These are phyloP conservation scores for Alcis repandata DNA, from an alignment of 2,888 invertebrate species.

Conservation along the genomic window DNA sequence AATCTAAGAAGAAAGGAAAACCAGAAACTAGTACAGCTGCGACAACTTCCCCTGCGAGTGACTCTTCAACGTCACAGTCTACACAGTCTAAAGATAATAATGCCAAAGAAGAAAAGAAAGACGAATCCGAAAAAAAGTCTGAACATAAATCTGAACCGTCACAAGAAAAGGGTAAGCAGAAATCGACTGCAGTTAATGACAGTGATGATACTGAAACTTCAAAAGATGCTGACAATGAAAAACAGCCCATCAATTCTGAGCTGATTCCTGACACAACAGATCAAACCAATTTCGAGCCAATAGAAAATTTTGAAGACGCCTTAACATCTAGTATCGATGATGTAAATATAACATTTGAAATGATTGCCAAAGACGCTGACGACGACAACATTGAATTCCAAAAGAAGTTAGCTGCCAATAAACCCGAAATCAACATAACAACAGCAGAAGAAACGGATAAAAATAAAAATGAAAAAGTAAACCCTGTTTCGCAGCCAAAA, in stretches of 20 bases:
- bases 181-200: constrained; percentile 47
- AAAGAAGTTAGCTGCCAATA: constrained; percentile 52
- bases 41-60: constrained; percentile 41
- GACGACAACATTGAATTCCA: constrained; percentile 42
- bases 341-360: constrained; percentile 77
- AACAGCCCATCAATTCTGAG: constrained; percentile 19
- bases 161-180: constrained; percentile 69
- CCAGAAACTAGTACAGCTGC: constrained; percentile 54
- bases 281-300: constrained; percentile 66
- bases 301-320: constrained; percentile 81
- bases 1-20: constrained; percentile 73
- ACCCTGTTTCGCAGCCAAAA: constrained; percentile 81
- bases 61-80: constrained; percentile 41
- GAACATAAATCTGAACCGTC: constrained; percentile 54
- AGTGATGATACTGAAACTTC: constrained; percentile 33
- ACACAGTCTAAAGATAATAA: constrained; percentile 49
- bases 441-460: constrained; percentile 65
- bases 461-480: constrained; percentile 58
- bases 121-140: constrained; percentile 57
- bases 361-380: constrained; percentile 69
- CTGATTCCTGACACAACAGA: constrained; percentile 38
- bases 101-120: constrained; percentile 53
- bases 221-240: constrained; percentile 37
- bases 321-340: constrained; percentile 77
- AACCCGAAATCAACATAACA: constrained; percentile 72